These are phyloP conservation scores for Tinamus major DNA, from an alignment of 2,797 vertebrate genomes.

Conservation along the genomic window DNA sequence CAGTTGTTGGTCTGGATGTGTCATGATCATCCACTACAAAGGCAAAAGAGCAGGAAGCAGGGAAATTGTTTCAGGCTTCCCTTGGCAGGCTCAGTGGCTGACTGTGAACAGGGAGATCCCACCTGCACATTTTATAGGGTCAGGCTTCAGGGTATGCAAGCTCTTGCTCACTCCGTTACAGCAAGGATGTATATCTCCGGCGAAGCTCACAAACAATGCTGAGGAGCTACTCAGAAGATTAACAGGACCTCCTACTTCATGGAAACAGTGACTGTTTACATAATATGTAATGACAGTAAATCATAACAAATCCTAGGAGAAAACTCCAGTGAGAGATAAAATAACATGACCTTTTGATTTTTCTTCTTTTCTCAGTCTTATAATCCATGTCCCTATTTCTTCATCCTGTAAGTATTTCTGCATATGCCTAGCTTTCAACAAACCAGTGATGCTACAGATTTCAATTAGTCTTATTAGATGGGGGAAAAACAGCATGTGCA, in stretches of 20 bases:
- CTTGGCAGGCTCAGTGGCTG: not conserved
- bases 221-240: slow-evolving; percentile 57
- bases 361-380: slow-evolving; percentile 43
- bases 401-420: not conserved
- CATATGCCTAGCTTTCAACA: not conserved
- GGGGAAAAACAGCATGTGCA: not conserved
- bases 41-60: slow-evolving; percentile 42
- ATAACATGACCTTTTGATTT: slow-evolving; percentile 58
- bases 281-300: slow-evolving; percentile 67
- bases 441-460: not conserved
- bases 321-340: slow-evolving; percentile 60
- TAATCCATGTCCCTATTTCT: slow-evolving; percentile 21
- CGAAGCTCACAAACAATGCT: slow-evolving; percentile 64
- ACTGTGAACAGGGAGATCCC: slow-evolving; percentile 6
- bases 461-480: not conserved
- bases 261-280: slow-evolving; percentile 75
- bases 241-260: slow-evolving; percentile 68
- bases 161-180: slow-evolving; percentile 42
- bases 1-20: not conserved
- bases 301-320: slow-evolving; percentile 70
- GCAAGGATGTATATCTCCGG: slow-evolving; percentile 52
- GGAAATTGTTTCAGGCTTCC: slow-evolving; percentile 34
- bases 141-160: slow-evolving; percentile 16
- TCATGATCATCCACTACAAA: slow-evolving; percentile 1
- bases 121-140: slow-evolving; percentile 46